These are phyloP conservation scores for Dallia pectoralis DNA, from an alignment of 2,797 vertebrate genomes.

Conservation along the genomic window DNA sequence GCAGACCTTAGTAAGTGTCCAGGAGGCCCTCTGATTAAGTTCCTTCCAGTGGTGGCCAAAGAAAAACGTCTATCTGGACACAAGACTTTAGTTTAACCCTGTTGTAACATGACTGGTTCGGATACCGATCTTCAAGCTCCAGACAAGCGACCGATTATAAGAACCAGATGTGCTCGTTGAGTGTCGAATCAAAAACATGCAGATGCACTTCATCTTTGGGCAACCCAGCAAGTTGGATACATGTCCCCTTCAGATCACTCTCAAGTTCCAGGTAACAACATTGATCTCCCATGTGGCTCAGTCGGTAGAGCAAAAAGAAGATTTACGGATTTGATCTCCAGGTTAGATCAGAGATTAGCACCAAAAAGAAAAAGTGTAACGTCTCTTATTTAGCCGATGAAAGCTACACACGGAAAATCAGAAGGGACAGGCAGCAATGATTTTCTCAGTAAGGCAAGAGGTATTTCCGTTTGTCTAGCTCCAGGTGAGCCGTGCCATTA, in stretches of 20 bases:
- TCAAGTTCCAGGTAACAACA: not conserved
- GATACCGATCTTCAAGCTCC: not conserved
- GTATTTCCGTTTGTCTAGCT: not conserved
- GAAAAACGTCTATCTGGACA: not conserved
- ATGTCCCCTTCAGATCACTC: not conserved
- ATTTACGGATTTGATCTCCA: too few species aligned
- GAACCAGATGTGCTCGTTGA: not conserved
- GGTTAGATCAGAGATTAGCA: too few species aligned
- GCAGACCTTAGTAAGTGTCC: not conserved
- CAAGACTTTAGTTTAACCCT: not conserved
- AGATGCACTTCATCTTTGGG: not conserved
- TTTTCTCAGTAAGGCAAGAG: not conserved
- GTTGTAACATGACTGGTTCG: not conserved
- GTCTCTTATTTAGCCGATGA: too few species aligned
- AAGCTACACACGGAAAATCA: not conserved
- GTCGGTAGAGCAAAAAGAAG: too few species aligned
- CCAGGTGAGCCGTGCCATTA: not conserved
- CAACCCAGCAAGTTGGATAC: not conserved
- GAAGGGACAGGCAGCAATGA: not conserved
- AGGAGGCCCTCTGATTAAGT: not conserved
- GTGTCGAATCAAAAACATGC: not conserved
- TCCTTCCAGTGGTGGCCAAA: not conserved
- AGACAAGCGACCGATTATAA: not conserved
- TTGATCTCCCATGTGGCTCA: not conserved
- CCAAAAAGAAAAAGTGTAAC: too few species aligned